A percentile compares a stretch with the other conserved stretches of the same genome.
Conservation (phyloP, 64 coral and sea anemone genomes). For the Astreopora myriophthalma region DNA sequence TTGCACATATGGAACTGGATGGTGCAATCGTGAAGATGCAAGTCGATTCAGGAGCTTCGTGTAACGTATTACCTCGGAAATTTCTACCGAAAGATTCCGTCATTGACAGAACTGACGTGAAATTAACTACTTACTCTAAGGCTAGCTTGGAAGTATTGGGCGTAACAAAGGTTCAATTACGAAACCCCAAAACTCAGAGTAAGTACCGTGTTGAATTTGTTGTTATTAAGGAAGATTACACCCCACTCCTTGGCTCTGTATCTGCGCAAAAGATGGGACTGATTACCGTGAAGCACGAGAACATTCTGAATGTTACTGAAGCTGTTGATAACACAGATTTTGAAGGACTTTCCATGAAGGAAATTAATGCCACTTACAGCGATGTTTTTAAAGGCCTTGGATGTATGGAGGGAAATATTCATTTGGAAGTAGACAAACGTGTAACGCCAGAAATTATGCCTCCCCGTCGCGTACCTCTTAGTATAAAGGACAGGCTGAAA, state of each 20-base stretch:
- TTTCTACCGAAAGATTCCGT: no score
- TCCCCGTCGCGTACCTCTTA: neutral
- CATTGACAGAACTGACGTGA: no score
- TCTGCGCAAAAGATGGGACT: neutral
- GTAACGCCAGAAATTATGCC: neutral
- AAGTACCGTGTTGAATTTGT: neutral
- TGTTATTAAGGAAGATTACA: neutral
- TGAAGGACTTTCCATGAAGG: neutral
- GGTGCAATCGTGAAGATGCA: neutral
- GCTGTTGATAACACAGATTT: neutral
- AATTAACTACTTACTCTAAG: no score
- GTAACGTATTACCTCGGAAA: neutral
- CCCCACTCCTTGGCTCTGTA: no score
- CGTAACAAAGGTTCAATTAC: no score
- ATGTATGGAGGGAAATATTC: slow-evolving; percentile 4
- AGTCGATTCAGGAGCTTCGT: slow-evolving; percentile 22
- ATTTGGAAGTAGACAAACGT: neutral
- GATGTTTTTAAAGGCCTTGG: neutral
- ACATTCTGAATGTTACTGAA: neutral
- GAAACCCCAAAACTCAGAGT: no score
- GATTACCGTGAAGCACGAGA: neutral
- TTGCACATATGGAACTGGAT: neutral
- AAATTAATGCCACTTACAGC: neutral
- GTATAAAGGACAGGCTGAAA: neutral
- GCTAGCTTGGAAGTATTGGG: no score